These are phyloP conservation scores for Orussus abietinus DNA, from an alignment of 1,140 invertebrate genomes.

Conservation along the genomic window DNA sequence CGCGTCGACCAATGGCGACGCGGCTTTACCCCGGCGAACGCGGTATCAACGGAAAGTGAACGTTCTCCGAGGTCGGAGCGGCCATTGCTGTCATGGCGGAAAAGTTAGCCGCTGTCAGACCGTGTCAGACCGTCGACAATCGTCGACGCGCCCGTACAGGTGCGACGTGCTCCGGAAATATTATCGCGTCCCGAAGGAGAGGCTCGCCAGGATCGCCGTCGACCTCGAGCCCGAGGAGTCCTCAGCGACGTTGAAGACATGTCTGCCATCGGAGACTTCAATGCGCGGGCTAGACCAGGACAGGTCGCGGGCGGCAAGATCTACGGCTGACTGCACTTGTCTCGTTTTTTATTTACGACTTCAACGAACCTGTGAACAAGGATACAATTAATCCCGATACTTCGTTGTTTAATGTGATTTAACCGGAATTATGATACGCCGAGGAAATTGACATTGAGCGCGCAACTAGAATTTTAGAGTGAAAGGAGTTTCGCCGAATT, in stretches of 20 bases:
- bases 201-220: neutral
- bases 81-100: slow-evolving; percentile 13
- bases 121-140: too few species aligned
- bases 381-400: too few species aligned
- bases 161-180: neutral
- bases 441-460: neutral
- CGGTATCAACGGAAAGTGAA: slow-evolving; percentile 17
- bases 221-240: neutral
- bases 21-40: slow-evolving; percentile 3
- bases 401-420: neutral
- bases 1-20: slow-evolving; percentile 10
- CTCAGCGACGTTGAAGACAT: neutral
- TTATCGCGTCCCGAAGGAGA: neutral
- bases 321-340: neutral
- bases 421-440: slow-evolving; percentile 2
- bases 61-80: slow-evolving; percentile 5
- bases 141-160: slow-evolving; percentile 7
- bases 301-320: slow-evolving; percentile 2
- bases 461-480: neutral
- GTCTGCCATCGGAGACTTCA: slow-evolving; percentile 6
- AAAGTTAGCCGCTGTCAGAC: slow-evolving; percentile 5
- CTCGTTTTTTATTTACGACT: neutral
- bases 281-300: slow-evolving; percentile 5
- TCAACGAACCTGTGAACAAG: too few species aligned
- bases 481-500: too few species aligned